phyloP scores from a whole-genome alignment of 2,888 invertebrate species.

The Heliconius erato region DNA sequence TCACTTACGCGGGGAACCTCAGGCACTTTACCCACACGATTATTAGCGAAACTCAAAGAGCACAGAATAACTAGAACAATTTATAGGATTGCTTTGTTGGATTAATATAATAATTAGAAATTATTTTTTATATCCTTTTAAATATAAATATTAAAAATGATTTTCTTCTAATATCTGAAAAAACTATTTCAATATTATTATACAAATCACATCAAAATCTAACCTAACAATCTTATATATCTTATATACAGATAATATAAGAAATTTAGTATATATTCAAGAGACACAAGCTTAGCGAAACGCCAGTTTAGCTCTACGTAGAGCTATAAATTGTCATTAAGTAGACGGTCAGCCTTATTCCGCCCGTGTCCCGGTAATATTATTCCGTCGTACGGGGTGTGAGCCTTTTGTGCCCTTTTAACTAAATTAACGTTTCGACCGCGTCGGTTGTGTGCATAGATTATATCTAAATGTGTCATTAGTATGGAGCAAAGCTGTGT shows the following conservation, averaged over 20 bases:
- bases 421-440: constrained; percentile 80
- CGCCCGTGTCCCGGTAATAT: constrained; percentile 74
- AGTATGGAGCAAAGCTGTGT: constrained; percentile 46
- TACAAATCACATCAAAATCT: not conserved
- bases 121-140: not conserved
- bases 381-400: constrained; percentile 74
- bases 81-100: not conserved
- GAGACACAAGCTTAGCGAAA: constrained; percentile 6
- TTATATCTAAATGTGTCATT: constrained; percentile 53
- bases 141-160: no score
- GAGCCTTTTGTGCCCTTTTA: constrained; percentile 83
- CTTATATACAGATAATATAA: no score
- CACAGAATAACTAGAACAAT: not conserved
- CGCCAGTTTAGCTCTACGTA: constrained; percentile 19
- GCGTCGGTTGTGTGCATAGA: constrained; percentile 46
- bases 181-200: not conserved
- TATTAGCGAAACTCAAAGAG: not conserved
- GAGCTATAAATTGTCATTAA: constrained; percentile 33
- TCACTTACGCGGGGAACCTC: constrained; percentile 65
- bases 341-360: constrained; percentile 63
- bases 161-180: no score
- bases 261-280: constrained; percentile 9
- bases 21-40: constrained; percentile 6
- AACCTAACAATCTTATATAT: not conserved
- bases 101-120: not conserved